phyloP scores from a whole-genome alignment of 1,140 invertebrate genomes.

The Zaprionus africanus region DNA sequence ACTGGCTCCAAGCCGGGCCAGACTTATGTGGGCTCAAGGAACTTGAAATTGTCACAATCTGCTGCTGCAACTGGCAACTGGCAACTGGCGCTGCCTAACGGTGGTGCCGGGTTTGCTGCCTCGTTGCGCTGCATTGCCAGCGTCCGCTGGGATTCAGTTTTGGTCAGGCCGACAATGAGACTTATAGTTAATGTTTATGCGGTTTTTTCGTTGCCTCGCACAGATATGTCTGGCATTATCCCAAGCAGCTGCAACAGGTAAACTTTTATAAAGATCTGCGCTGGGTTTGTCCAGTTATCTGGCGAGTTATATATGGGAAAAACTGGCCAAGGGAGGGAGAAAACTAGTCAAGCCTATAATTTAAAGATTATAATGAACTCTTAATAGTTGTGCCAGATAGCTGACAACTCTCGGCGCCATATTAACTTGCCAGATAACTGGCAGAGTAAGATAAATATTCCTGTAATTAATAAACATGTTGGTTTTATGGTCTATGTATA shows the following conservation, averaged over 20 bases:
- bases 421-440: conserved; percentile 3
- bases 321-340: background rate
- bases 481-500: too few species aligned
- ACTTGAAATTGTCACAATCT: conserved; percentile 76
- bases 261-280: background rate
- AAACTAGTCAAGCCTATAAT: background rate
- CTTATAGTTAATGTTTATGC: conserved; percentile 37
- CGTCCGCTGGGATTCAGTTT: conserved; percentile 43
- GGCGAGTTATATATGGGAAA: background rate
- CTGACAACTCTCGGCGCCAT: background rate
- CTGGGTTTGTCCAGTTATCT: background rate
- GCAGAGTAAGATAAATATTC: background rate
- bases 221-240: background rate
- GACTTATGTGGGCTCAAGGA: conserved; percentile 78
- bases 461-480: too few species aligned
- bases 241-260: background rate
- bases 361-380: background rate
- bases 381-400: background rate
- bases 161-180: conserved; percentile 49
- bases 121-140: background rate
- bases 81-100: conserved; percentile 44
- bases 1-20: conserved; percentile 16
- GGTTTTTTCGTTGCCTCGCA: conserved; percentile 11
- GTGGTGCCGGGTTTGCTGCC: conserved; percentile 44
- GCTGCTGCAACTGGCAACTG: background rate